Evolutionary conservation across 1,140 invertebrate genomes (phyloP).

Genomic region (Bactericera cockerelli): DNA sequence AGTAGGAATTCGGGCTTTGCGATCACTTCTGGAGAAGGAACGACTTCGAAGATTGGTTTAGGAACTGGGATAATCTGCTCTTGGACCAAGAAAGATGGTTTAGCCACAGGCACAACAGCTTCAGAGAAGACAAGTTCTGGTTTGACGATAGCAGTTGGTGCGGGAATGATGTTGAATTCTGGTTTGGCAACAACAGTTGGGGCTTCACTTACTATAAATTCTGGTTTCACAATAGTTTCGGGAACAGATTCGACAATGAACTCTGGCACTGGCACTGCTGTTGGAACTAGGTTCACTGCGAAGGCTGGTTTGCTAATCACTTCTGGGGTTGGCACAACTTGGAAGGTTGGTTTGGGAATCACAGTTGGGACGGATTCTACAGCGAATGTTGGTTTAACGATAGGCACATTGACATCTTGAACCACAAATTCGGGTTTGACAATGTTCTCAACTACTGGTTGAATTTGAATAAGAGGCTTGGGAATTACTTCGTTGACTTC

Average conservation of each 20-base stretch:
- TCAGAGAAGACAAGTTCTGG: conserved; percentile 1
- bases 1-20: background rate
- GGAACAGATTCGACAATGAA: background rate
- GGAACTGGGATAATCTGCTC: background rate
- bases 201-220: background rate
- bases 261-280: background rate
- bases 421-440: conserved; percentile 3
- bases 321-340: background rate
- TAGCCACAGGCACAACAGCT: background rate
- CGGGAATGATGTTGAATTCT: background rate
- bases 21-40: background rate
- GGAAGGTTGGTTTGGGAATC: conserved; percentile 6
- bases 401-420: background rate
- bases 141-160: background rate
- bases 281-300: background rate
- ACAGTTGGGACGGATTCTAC: background rate
- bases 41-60: background rate
- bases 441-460: conserved; percentile 4
- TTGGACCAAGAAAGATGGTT: conserved; percentile 6
- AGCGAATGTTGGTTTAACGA: background rate
- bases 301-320: conserved; percentile 2
- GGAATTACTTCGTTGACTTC: conserved; percentile 1
- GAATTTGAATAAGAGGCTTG: background rate
- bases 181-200: conserved; percentile 1
- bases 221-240: background rate